Evolutionary conservation across 2,797 vertebrate species (phyloP), one percentile per base, ranked within the genome.

Genomic region (Sebastes minor): DNA sequence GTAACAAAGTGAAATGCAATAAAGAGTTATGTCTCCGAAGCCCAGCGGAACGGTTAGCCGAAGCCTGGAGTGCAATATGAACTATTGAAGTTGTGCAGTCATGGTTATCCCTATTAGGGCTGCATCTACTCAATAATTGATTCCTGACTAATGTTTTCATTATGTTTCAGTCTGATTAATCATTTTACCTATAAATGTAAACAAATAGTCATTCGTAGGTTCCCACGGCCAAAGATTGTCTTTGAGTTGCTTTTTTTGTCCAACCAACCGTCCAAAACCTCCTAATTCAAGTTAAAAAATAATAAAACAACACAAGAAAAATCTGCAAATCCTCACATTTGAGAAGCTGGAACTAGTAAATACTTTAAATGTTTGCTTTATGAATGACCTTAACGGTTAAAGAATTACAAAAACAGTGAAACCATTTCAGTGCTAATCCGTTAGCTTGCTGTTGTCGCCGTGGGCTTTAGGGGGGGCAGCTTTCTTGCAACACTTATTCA

Each of bases 1-100:
- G 55, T 32, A 38, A 79, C 23, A 67, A 65, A 78, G 63, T 65
- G 7, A 83, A 80, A 74, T 30, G 53, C 49, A 68, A 68, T 60
- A 60, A 85, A 9, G 56, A 62, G 7, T 56, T 4, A 16, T 6
- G 35, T 67, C n/a, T 78, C 57, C 20, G n/a, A 77, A 32, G 57
- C 23, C 28, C 59, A 18, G 56, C 4, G 16, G 33, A 76, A 57
- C 27, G 42, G 76, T 25, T 6, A 35, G 8, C 55, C 6, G 22
- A 62, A 71, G 56, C 77, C 73, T 69, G 20, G 13, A 70, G 74
- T 35, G 62, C 61, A 79, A 71, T 52, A 49, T 22, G 22, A 52
- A 52, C 46, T 27, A 38, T 8, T 64, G 23, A 76, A 76, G 75
- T 52, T 72, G 32, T 13, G 28, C 2, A 12, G 56, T 23, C 64